phyloP scores from a whole-genome alignment of 2,113 vertebrate genomes.

The Urocynchramus pylzowi region DNA sequence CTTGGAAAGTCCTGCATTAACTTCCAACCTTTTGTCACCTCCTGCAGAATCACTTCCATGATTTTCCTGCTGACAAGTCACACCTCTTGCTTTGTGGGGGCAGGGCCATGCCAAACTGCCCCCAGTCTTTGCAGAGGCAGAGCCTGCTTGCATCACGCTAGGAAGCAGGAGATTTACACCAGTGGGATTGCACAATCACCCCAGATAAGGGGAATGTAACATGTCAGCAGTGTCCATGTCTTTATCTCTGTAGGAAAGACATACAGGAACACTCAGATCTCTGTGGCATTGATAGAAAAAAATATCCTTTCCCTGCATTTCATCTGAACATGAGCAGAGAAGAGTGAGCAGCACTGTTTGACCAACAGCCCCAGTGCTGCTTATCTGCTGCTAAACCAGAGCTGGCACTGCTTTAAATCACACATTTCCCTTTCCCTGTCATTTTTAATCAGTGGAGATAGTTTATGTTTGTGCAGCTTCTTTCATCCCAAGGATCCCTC shows the following conservation, averaged over 20 bases:
- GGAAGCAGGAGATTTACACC: slow-evolving; percentile 27
- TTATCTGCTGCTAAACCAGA: neutral
- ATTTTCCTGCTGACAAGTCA: slow-evolving; percentile 22
- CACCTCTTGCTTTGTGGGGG: neutral
- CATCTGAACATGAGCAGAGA: neutral
- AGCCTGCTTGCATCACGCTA: neutral
- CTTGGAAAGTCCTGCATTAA: neutral
- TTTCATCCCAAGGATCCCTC: neutral
- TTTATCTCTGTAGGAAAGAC: slow-evolving; percentile 19
- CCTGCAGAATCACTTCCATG: neutral
- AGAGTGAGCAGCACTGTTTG: neutral
- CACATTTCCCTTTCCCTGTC: neutral
- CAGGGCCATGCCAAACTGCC: neutral
- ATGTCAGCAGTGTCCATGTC: slow-evolving; percentile 4
- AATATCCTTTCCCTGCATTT: neutral
- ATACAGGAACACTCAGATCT: neutral
- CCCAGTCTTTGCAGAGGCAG: neutral
- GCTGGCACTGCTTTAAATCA: slow-evolving; percentile 9
- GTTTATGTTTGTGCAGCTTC: neutral
- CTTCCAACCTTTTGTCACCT: slow-evolving; percentile 8
- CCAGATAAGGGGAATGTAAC: slow-evolving; percentile 37
- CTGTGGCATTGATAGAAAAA: neutral
- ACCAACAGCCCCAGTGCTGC: neutral
- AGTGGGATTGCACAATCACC: neutral
- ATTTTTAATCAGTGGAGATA: neutral